These are phyloP conservation scores for Falco concolor DNA, from an alignment of 2,797 vertebrate genomes.

Conservation along the genomic window DNA sequence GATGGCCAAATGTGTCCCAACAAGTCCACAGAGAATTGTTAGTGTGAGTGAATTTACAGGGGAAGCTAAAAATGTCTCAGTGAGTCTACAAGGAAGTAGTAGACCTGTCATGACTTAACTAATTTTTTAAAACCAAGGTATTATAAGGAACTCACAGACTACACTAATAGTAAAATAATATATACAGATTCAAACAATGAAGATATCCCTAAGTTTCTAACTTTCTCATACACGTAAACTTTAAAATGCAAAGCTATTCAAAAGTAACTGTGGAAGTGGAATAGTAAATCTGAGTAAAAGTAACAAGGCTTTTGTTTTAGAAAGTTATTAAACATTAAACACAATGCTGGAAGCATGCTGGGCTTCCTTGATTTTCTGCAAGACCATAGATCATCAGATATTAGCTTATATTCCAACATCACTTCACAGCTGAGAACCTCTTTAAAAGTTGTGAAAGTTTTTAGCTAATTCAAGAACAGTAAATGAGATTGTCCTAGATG, in stretches of 20 bases:
- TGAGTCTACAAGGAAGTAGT: not conserved
- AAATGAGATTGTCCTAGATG: constrained; percentile 12
- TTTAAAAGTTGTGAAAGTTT: constrained; percentile 9
- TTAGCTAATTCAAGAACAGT: not conserved
- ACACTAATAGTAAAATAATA: not conserved
- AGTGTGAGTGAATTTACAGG: not conserved
- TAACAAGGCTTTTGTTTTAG: not conserved
- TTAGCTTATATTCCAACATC: not conserved
- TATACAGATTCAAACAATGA: not conserved
- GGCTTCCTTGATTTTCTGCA: not conserved
- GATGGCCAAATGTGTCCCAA: not conserved
- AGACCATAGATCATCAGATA: not conserved
- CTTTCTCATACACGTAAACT: not conserved
- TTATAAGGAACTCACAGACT: not conserved
- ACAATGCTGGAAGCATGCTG: not conserved
- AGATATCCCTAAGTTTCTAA: not conserved
- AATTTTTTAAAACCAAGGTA: not conserved
- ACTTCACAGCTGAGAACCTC: not conserved
- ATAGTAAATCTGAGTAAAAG: not conserved
- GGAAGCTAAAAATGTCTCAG: not conserved
- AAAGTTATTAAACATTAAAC: not conserved
- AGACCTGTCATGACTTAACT: not conserved
- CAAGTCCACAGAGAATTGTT: not conserved
- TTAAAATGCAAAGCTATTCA: not conserved
- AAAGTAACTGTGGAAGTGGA: not conserved